Evolutionary conservation across 2,113 vertebrate species (phyloP).

Genomic region (Callipepla squamata): DNA sequence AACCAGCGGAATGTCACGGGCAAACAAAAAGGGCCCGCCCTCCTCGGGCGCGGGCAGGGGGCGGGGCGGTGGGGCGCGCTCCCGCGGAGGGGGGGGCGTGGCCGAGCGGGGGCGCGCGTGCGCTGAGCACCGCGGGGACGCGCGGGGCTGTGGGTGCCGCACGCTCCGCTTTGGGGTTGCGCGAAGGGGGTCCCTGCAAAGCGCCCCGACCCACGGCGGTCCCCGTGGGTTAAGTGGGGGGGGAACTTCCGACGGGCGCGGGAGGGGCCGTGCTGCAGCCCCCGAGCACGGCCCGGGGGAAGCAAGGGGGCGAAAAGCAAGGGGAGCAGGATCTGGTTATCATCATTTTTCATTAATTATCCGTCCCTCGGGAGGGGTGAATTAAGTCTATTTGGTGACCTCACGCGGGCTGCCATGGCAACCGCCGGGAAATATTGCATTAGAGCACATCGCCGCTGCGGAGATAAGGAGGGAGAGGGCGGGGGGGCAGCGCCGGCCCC

Average conservation of each 20-base stretch:
- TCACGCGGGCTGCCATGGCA: slow-evolving; percentile 68
- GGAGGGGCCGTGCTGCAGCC: not conserved
- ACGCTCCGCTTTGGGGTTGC: not conserved
- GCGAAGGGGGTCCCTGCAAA: not conserved
- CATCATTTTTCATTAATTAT: slow-evolving; percentile 68
- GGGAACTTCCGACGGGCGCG: not conserved
- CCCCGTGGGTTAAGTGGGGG: too few relatives aligned
- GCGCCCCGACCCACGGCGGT: not conserved
- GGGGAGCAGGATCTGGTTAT: slow-evolving; percentile 56
- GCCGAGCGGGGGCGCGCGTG: not conserved
- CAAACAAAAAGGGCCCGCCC: slow-evolving; percentile 37
- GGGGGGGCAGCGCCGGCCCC: not conserved
- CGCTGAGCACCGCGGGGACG: not conserved
- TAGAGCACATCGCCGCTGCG: slow-evolving; percentile 43
- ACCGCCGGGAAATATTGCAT: slow-evolving; percentile 68
- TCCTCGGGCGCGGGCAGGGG: not conserved
- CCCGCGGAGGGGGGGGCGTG: too few relatives aligned
- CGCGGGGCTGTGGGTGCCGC: not conserved
- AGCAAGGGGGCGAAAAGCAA: not conserved
- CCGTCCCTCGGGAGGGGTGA: slow-evolving; percentile 54
- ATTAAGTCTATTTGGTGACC: slow-evolving; percentile 73
- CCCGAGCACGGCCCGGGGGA: not conserved
- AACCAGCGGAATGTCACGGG: slow-evolving; percentile 41
- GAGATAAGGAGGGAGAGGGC: not conserved
- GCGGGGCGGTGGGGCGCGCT: not conserved